Conservation (phyloP, 2,797 vertebrate genomes). For the Erethizon dorsatum region DNA sequence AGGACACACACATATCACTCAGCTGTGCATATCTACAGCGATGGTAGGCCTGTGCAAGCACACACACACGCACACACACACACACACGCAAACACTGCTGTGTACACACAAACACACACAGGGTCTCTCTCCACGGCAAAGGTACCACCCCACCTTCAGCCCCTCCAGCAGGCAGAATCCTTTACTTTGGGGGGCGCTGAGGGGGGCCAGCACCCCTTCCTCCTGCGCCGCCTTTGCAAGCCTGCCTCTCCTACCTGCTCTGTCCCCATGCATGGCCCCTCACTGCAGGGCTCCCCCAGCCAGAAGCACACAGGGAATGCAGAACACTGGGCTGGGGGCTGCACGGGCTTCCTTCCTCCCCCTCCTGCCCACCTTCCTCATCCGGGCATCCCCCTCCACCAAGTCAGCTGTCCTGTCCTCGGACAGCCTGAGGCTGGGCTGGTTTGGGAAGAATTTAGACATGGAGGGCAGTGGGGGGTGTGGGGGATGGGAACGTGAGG, state of each 20-base stretch:
- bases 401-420: slow-evolving; percentile 41
- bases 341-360: background rate
- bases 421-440: slow-evolving; percentile 12
- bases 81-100: no score
- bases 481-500: slow-evolving; percentile 26
- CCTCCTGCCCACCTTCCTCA: slow-evolving; percentile 1
- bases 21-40: background rate
- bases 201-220: background rate
- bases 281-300: background rate
- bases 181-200: background rate
- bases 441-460: slow-evolving; percentile 76
- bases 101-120: background rate
- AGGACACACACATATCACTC: background rate
- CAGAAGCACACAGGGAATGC: slow-evolving; percentile 52
- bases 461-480: slow-evolving; percentile 42
- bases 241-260: background rate
- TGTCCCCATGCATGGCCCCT: background rate
- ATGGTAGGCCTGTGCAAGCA: background rate
- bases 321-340: background rate
- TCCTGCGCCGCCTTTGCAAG: background rate
- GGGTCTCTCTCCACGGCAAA: background rate
- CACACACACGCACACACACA: background rate
- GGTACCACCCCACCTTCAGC: background rate
- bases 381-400: slow-evolving; percentile 25
- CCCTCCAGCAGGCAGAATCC: background rate